Evolutionary conservation across 2,888 invertebrate genomes (phyloP).

Genomic region (Mystacides longicornis): DNA sequence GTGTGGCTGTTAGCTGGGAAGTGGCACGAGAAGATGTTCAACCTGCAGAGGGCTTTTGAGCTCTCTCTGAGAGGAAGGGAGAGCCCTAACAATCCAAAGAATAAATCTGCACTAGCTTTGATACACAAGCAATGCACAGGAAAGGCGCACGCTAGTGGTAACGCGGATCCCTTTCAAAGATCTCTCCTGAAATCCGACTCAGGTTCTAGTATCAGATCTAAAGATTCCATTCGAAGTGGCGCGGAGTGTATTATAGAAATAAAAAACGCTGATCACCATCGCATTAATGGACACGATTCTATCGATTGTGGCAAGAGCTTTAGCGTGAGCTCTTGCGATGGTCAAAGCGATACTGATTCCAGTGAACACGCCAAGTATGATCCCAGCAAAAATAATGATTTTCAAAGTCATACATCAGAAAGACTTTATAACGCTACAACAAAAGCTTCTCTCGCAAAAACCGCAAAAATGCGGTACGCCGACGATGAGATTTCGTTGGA

Average conservation of each 20-base stretch:
- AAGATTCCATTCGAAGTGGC: constrained; percentile 34
- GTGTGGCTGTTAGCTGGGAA: background rate
- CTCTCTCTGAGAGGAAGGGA: constrained; percentile 51
- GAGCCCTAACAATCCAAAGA: constrained; percentile 45
- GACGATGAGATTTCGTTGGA: constrained; percentile 37
- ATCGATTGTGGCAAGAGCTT: constrained; percentile 41
- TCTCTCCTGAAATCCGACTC: constrained; percentile 44
- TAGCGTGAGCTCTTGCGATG: constrained; percentile 58
- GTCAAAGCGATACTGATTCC: constrained; percentile 60
- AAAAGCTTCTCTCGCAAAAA: constrained; percentile 53
- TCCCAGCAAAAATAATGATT: constrained; percentile 28
- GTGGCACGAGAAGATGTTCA: constrained; percentile 37
- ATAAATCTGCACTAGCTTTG: constrained; percentile 47
- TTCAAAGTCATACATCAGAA: constrained; percentile 29
- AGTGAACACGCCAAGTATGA: constrained; percentile 41
- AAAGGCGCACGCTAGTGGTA: constrained; percentile 68
- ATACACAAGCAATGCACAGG: constrained; percentile 70
- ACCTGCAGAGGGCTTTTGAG: constrained; percentile 50
- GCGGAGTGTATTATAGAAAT: constrained; percentile 44
- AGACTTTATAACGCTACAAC: constrained; percentile 51
- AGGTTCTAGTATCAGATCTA: constrained; percentile 42
- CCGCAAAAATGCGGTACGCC: constrained; percentile 51
- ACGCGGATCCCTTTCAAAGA: constrained; percentile 45
- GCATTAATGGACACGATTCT: constrained; percentile 31
- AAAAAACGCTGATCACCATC: constrained; percentile 35